Percentiles rank a stretch among this genome's conserved stretches.
phyloP scores from a whole-genome alignment of 2,113 vertebrate genomes.

The Campylomormyrus tamandua region DNA sequence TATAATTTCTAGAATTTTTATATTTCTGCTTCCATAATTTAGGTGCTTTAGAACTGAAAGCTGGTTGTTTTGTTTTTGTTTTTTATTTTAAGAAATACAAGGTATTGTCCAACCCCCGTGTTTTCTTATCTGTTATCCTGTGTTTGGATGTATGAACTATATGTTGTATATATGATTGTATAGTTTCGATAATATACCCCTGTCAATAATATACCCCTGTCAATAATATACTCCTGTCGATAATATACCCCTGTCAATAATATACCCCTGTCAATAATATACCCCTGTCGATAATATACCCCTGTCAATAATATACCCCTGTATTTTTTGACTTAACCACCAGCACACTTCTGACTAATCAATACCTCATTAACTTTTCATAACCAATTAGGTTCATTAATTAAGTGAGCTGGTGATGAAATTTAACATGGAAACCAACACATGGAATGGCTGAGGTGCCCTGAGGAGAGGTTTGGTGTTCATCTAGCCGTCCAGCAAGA shows the following conservation, averaged over 20 bases:
- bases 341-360: not conserved
- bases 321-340: not conserved
- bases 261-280: too few relatives aligned
- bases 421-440: not conserved
- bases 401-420: not conserved
- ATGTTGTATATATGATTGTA: not conserved
- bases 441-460: not conserved
- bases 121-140: not conserved
- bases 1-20: not conserved
- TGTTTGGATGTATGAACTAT: not conserved
- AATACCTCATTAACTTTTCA: not conserved
- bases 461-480: not conserved
- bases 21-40: not conserved
- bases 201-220: not conserved
- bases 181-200: not conserved
- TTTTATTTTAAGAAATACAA: not conserved
- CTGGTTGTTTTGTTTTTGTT: not conserved
- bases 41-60: not conserved
- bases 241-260: too few relatives aligned
- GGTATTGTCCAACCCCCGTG: not conserved
- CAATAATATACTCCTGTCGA: too few relatives aligned
- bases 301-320: not conserved
- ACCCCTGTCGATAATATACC: too few relatives aligned
- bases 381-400: not conserved
- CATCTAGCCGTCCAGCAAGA: not conserved